phyloP scores from a whole-genome alignment of 2,888 invertebrate species.

The Drosophila subsilvestris region DNA sequence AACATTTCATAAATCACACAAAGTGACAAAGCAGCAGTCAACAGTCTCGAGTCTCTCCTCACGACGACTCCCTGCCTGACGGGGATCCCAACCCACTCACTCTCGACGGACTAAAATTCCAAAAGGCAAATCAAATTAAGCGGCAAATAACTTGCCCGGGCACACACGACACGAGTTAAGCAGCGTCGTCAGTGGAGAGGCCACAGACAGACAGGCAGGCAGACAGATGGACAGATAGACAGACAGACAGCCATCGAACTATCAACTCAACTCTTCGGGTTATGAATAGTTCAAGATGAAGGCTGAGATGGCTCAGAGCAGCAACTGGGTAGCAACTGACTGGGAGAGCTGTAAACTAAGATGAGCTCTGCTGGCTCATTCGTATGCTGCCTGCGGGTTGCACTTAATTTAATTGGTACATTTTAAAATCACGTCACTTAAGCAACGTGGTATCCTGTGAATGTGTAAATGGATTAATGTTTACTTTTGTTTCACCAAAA shows the following conservation, averaged over 20 bases:
- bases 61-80: constrained; percentile 30
- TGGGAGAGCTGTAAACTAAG: constrained; percentile 9
- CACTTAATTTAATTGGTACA: constrained; percentile 84
- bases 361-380: constrained; percentile 56
- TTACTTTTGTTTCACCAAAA: constrained; percentile 74
- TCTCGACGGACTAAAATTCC: constrained; percentile 58
- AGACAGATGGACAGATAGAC: constrained; percentile 17
- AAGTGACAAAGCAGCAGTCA: constrained; percentile 48
- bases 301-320: constrained; percentile 14
- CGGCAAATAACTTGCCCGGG: constrained; percentile 76
- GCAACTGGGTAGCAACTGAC: too few species aligned
- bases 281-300: constrained; percentile 75
- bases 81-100: constrained; percentile 7
- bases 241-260: constrained; percentile 56
- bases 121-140: constrained; percentile 77
- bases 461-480: constrained; percentile 81
- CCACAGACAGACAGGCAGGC: constrained; percentile 11
- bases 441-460: constrained; percentile 59
- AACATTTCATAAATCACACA: constrained; percentile 74
- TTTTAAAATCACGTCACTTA: constrained; percentile 80
- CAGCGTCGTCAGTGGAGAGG: constrained; percentile 19
- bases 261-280: constrained; percentile 61
- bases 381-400: constrained; percentile 82
- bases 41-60: constrained; percentile 21
- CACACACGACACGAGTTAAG: constrained; percentile 66